These are phyloP conservation scores for Microcebus ravelobensis DNA, from an alignment of 2,113 vertebrate species.

Conservation along the genomic window DNA sequence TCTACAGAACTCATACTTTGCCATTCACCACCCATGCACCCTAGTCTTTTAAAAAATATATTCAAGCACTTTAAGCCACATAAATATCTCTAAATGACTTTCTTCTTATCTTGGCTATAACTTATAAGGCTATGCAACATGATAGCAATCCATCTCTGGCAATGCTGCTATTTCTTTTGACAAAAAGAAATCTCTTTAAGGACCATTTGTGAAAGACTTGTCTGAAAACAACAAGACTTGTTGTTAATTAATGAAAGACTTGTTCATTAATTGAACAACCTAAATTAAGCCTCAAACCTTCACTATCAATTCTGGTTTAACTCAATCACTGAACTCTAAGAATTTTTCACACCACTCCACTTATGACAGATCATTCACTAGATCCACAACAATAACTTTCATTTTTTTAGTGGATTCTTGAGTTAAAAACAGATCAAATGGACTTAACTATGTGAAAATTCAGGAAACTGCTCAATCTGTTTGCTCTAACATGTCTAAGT, in stretches of 20 bases:
- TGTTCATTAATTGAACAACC: not conserved
- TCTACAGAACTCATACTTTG: not conserved
- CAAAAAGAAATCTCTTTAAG: not conserved
- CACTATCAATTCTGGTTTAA: not conserved
- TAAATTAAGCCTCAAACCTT: not conserved
- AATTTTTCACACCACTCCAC: not conserved
- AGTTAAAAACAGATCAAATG: not conserved
- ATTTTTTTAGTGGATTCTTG: not conserved
- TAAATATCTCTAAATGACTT: not conserved
- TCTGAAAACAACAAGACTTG: too few species aligned
- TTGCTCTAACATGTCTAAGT: not conserved
- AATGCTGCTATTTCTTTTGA: not conserved
- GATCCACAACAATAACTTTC: not conserved
- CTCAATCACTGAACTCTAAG: not conserved
- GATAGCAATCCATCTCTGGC: not conserved
- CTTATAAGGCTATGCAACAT: not conserved
- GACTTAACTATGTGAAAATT: not conserved
- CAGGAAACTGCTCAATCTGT: not conserved
- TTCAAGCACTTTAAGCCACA: not conserved
- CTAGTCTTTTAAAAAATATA: not conserved
- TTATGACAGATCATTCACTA: not conserved
- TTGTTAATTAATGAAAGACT: too few species aligned
- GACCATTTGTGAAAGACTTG: not conserved
- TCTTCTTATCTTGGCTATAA: not conserved
- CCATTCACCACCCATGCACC: accelerated